These are phyloP conservation scores for Neomonachus schauinslandi DNA, from an alignment of 2,113 vertebrate species.

Conservation along the genomic window DNA sequence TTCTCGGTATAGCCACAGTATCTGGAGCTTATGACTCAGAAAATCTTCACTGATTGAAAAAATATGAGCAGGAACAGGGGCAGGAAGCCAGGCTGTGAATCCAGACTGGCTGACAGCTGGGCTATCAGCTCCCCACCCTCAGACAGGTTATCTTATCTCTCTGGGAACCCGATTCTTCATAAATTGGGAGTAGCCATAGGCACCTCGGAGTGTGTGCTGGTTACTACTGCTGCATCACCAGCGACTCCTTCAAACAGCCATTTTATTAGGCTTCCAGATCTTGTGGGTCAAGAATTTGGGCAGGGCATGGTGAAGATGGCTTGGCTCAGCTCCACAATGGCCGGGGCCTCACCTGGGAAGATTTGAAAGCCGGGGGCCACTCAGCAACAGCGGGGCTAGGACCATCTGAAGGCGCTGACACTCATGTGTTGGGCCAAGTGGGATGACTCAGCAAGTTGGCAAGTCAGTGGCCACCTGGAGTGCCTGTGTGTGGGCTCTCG, in stretches of 20 bases:
- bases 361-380: not conserved
- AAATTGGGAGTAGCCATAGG: not conserved
- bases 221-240: not conserved
- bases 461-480: not conserved
- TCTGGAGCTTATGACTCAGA: not conserved
- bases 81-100: not conserved
- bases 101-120: not conserved
- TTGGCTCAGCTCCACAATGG: not conserved
- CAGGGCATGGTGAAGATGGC: not conserved
- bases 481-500: not conserved
- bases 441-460: not conserved
- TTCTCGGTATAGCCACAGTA: not conserved
- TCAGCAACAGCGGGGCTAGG: not conserved
- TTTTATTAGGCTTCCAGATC: not conserved
- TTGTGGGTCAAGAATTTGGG: not conserved
- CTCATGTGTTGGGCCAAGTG: not conserved
- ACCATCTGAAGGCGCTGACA: not conserved
- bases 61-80: not conserved
- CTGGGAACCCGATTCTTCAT: constrained; percentile 23
- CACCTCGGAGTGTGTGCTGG: not conserved
- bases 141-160: not conserved
- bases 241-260: not conserved
- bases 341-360: not conserved
- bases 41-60: constrained; percentile 32
- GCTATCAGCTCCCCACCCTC: not conserved